Conservation (phyloP, 1,140 invertebrate species). For the Bombus sibiricus region DNA sequence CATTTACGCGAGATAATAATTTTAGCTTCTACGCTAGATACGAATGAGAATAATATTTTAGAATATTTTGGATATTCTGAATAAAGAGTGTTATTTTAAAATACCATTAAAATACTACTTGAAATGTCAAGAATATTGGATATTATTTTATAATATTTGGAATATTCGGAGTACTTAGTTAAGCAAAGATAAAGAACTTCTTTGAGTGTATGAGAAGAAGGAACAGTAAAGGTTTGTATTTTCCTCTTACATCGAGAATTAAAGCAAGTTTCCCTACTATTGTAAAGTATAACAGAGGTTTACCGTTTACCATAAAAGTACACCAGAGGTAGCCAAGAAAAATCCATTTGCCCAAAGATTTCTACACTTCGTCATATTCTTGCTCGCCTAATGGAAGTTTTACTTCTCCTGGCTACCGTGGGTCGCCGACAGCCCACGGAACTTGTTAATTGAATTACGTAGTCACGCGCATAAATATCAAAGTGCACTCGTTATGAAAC, state of each 20-base stretch:
- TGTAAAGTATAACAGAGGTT: background rate
- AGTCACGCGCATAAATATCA: background rate
- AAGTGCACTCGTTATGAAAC: background rate
- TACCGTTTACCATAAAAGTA: background rate
- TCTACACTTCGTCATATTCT: background rate
- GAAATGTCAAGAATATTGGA: background rate
- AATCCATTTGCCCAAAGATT: background rate
- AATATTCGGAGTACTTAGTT: background rate
- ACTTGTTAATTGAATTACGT: background rate
- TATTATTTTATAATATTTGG: background rate
- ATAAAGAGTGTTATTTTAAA: too few relatives aligned
- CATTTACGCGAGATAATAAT: background rate
- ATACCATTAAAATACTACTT: background rate
- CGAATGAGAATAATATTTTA: too few relatives aligned
- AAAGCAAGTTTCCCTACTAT: background rate
- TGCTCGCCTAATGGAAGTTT: background rate
- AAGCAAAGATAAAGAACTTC: background rate
- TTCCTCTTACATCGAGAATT: background rate
- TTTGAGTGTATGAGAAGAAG: background rate
- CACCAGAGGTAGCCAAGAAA: background rate
- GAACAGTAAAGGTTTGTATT: background rate
- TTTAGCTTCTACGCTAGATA: background rate
- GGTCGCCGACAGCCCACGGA: background rate
- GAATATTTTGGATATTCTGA: too few relatives aligned
- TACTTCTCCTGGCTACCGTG: background rate